These are phyloP conservation scores for Xiphorhynchus erythropygius DNA, from an alignment of 2,797 vertebrate species.

Conservation along the genomic window DNA sequence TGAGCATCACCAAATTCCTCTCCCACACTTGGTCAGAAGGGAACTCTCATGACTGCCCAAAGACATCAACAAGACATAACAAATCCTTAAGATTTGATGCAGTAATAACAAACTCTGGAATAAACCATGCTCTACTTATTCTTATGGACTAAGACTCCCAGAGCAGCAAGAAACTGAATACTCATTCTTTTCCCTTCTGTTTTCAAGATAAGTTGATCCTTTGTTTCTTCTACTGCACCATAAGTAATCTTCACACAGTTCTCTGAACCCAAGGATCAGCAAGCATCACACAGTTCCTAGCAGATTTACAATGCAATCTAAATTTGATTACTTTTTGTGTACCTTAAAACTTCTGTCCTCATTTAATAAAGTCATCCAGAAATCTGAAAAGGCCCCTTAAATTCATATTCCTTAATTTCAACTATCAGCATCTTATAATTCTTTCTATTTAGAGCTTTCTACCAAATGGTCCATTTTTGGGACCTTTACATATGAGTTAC, in stretches of 20 bases:
- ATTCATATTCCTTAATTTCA: neutral
- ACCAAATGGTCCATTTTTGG: accelerated
- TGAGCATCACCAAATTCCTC: neutral
- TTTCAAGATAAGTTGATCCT: neutral
- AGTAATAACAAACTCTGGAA: neutral
- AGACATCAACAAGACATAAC: neutral
- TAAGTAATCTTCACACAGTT: neutral
- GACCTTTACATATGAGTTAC: neutral
- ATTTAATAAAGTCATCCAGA: neutral
- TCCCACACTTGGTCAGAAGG: neutral
- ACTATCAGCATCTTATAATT: neutral
- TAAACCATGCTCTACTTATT: neutral
- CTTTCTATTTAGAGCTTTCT: neutral
- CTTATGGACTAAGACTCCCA: neutral
- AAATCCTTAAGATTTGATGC: neutral
- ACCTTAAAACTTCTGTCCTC: neutral
- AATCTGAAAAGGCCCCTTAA: neutral
- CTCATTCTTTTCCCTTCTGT: neutral
- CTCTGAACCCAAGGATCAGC: neutral
- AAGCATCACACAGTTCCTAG: neutral
- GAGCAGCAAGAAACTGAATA: neutral
- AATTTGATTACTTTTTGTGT: neutral
- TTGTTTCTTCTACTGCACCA: neutral
- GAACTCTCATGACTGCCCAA: neutral
- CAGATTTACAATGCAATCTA: neutral